Evolutionary conservation across 1,140 invertebrate species (phyloP), one percentile per base, ranked within the genome.

Genomic region (Argopecten irradians): DNA sequence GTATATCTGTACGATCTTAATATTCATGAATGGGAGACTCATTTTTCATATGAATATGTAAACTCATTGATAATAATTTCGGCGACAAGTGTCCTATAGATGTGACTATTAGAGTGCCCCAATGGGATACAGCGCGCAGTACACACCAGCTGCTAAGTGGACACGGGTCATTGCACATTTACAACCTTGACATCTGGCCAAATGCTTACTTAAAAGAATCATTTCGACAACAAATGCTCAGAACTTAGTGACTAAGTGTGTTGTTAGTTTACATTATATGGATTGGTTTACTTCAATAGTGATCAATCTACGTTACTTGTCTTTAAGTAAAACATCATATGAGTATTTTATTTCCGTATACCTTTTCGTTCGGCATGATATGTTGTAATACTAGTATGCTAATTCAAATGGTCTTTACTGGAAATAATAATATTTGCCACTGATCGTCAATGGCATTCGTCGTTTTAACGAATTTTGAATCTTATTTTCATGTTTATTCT

Each of bases 21-120:
- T 71, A 71, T 71, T 71, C 55, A 71, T 71, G 55, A 71, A 71
- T 28, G 55, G n/a, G 28, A 71, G 55, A n/a, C 55, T 8, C 55
- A 71, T 71, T 71, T 71, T 28, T 71, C 55, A 71, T 28, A 71
- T 71, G 55, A 71, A 71, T 71, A 71, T 71, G n/a, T 71, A 28
- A 71, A 71, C 55, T 71, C 55, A 28, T 71, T 71, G 55, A 71
- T 71, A 28, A 71, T n/a, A 71, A 71, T 71, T 71, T 71, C 28
- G 55, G 55, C 55, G 55, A 71, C 55, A 71, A 71, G 55, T 71
- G 55, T 46, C 43, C 43, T 19, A 46, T 46, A 46, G 43, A 46
- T 46, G 43, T 71, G 22, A n/a, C 55, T 71, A 7, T 71, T 71
- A 71, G n/a, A 71, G 22, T 71, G n/a, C 28, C 55, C 55, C 55